Evolutionary conservation across 2,888 invertebrate species (phyloP).

Genomic region (Stenodema calcarata): DNA sequence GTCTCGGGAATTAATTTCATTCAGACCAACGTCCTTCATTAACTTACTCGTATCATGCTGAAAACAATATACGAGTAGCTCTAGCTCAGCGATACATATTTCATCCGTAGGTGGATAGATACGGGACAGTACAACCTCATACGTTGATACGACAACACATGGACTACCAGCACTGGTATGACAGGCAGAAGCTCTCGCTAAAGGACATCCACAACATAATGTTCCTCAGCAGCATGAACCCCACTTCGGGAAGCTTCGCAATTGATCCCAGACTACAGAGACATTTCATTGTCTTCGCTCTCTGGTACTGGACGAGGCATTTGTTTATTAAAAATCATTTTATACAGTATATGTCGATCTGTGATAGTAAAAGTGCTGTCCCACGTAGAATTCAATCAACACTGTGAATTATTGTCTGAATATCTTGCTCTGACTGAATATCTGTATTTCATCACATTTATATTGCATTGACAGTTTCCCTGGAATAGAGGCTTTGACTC

Average conservation of each 20-base stretch:
- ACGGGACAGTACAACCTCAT: slow-evolving; percentile 94
- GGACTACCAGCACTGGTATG: slow-evolving; percentile 96
- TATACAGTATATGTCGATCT: no score
- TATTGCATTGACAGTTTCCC: slow-evolving; percentile 72
- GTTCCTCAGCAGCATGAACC: slow-evolving; percentile 96
- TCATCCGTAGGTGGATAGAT: slow-evolving; percentile 72
- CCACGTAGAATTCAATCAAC: no score
- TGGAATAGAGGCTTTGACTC: slow-evolving; percentile 77
- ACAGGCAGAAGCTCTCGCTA: slow-evolving; percentile 80
- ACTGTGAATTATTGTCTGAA: no score
- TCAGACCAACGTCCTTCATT: no score
- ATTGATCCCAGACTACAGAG: slow-evolving; percentile 89
- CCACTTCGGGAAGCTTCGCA: slow-evolving; percentile 92
- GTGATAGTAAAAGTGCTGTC: no score
- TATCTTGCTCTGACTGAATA: no score
- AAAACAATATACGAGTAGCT: neutral
- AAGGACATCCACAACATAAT: slow-evolving; percentile 94
- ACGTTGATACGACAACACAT: slow-evolving; percentile 90
- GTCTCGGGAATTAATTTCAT: no score
- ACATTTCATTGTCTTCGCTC: slow-evolving; percentile 86
- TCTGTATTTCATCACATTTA: neutral
- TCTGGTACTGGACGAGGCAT: slow-evolving; percentile 66
- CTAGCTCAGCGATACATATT: neutral
- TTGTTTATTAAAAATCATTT: no score
- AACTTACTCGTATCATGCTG: no score